Conservation (phyloP, 1,140 invertebrate species). For the Phymastichus coffea region DNA sequence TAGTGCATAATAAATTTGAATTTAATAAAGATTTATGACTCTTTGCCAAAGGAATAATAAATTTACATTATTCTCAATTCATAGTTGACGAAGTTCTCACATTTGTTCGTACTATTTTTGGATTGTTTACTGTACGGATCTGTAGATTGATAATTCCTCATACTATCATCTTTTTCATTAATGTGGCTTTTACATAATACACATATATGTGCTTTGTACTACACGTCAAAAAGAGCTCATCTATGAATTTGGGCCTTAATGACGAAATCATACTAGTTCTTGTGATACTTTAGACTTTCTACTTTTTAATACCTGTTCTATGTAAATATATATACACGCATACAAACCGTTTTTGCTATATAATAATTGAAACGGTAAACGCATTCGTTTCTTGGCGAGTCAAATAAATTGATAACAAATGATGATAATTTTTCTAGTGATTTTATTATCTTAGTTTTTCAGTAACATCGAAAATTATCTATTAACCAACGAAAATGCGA, state of each 20-base stretch:
- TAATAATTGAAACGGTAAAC: conserved; percentile 18
- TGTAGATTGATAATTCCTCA: background rate
- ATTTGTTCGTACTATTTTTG: background rate
- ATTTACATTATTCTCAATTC: conserved; percentile 34
- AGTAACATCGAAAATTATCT: conserved; percentile 15
- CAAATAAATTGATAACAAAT: conserved; percentile 15
- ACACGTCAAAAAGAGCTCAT: conserved; percentile 11
- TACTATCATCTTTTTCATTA: background rate
- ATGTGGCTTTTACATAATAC: conserved; percentile 3
- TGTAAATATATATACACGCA: conserved; percentile 31
- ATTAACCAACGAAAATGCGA: conserved; percentile 21
- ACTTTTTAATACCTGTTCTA: conserved; percentile 49
- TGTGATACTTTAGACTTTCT: conserved; percentile 54
- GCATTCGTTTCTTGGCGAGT: conserved; percentile 26
- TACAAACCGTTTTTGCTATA: conserved; percentile 39
- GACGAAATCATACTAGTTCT: conserved; percentile 42
- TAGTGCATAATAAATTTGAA: background rate
- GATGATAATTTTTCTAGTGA: conserved; percentile 7
- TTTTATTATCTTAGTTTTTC: conserved; percentile 20
- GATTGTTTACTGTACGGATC: background rate
- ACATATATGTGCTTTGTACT: background rate
- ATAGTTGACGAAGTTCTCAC: conserved; percentile 8
- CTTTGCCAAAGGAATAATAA: conserved; percentile 30
- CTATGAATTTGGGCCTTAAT: conserved; percentile 27
- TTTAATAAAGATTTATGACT: conserved; percentile 19